Evolutionary conservation across 2,888 invertebrate genomes (phyloP).

Genomic region (Hedychridium roseum): DNA sequence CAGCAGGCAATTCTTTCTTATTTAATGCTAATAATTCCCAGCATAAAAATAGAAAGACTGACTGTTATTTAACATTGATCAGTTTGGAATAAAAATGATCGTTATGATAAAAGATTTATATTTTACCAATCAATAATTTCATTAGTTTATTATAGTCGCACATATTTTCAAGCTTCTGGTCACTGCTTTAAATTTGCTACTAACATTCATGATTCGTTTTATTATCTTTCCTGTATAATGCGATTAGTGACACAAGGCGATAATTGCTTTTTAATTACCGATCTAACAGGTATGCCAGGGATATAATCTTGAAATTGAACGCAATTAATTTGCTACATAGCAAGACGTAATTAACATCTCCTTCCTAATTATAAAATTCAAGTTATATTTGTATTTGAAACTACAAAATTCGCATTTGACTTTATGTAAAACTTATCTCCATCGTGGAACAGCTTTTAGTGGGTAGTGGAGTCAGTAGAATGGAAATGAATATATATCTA

Average conservation of each 20-base stretch:
- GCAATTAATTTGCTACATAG: conserved; percentile 18
- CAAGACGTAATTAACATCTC: conserved; percentile 10
- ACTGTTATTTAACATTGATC: no score
- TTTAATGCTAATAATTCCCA: no score
- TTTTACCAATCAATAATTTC: not conserved
- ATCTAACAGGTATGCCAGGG: conserved; percentile 4
- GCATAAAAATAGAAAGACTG: no score
- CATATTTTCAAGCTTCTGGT: conserved; percentile 24
- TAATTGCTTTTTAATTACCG: conserved; percentile 12
- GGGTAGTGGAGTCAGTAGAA: no score
- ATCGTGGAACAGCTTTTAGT: no score
- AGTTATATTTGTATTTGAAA: conserved; percentile 7
- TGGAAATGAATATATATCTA: no score
- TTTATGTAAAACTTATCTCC: no score
- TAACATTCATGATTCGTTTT: conserved; percentile 25
- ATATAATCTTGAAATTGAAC: conserved; percentile 3
- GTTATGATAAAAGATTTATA: not conserved
- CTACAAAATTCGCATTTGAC: no score
- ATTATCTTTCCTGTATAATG: conserved; percentile 11
- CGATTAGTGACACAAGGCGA: conserved; percentile 13
- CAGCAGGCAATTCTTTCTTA: no score
- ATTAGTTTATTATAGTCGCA: not conserved
- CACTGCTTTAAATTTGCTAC: conserved; percentile 22
- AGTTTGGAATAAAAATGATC: not conserved
- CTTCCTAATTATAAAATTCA: conserved; percentile 13